Base-by-base conservation (phyloP, 2,888 invertebrate genomes). In the Chrysopilus asiliformis region DNA sequence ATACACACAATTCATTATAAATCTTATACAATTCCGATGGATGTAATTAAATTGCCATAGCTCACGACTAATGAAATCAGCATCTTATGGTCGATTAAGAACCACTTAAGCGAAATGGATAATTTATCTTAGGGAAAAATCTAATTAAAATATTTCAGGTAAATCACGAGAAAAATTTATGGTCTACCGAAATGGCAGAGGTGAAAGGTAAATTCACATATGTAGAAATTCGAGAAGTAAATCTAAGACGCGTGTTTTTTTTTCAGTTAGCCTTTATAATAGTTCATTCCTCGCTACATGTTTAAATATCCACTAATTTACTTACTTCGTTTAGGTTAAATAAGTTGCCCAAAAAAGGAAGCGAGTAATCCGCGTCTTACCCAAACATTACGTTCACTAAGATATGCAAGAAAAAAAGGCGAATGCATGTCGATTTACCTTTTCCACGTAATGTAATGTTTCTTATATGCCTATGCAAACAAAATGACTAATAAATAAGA, bases 401-500 rank as follows among this genome's bases (percentile, higher is more conserved):
- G 34, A 24, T 26, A 36, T 34, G 35, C 32, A 36, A 26, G 36
- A 37, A 36, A 26, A 34, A 37, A 35, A 34, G 35, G 17, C 35
- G 36, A 44, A 39, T 45, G 43, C 31, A 43, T 37, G 41, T 45
- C n/a, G n/a, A n/a, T n/a, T n/a, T n/a, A n/a, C n/a, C n/a, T n/a
- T n/a, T n/a, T n/a, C n/a, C n/a, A n/a, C n/a, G n/a, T n/a, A n/a
- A n/a, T n/a, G n/a, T n/a, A n/a, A n/a, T n/a, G n/a, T n/a, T n/a
- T n/a, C n/a, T n/a, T n/a, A n/a, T n/a, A n/a, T n/a, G n/a, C n/a
- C 41, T 43, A 42, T 40, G 41, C 40, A 43, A 43, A 43, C 41
- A 43, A 43, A 47, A 46, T 44, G 47, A 47, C 46, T 43, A 47
- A 49, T 49, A 49, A n/a, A 47, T 44, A 46, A 43, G 44, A 45